Base-by-base conservation (phyloP, 2,888 invertebrate species). In the Diogma glabrata region DNA sequence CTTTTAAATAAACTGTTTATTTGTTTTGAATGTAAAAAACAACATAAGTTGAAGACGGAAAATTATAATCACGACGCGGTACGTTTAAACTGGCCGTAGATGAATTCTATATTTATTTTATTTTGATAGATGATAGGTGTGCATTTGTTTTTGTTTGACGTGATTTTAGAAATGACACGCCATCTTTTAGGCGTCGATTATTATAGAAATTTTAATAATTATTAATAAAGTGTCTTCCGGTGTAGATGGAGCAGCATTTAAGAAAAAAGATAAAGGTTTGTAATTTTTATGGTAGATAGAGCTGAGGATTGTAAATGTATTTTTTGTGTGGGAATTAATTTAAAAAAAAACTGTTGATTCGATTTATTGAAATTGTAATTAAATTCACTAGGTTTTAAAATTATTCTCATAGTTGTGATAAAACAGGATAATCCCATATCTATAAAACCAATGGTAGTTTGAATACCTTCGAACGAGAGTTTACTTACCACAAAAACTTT, bases 111-210 rank as follows among this genome's bases (percentile, higher is more conserved):
- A 19, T 26, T 2, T 26, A 22, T n/a, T 45, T n/a, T 12, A 23
- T 43, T 50, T 47, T 10, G 24, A 49, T 50, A 52, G 8, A 22
- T 33, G 43, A 55, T 54, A 54, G 56, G 20, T 22, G 2, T 22
- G 22, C 22, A n/a, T 7, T 22, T 20, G 22, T 22, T 43, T 43
- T 43, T 7, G n/a, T 43, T 22, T 55, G 57, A 54, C 57, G 55
- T 58, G 57, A 57, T 58, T 59, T 58, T 57, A 57, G 58, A 58
- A 59, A 57, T 54, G 57, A 58, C 60, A 62, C 63, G 63, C 63
- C 63, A 64, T 64, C 63, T 64, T 63, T 62, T 63, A 62, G 61
- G 62, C 62, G 63, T 63, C 63, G 56, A 55, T 53, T 57, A 54
- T 56, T 55, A 56, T 46, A n/a, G n/a, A n/a, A n/a, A n/a, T n/a